These are phyloP conservation scores for Cebuella pygmaea DNA, from an alignment of 2,797 vertebrate species.

Conservation along the genomic window DNA sequence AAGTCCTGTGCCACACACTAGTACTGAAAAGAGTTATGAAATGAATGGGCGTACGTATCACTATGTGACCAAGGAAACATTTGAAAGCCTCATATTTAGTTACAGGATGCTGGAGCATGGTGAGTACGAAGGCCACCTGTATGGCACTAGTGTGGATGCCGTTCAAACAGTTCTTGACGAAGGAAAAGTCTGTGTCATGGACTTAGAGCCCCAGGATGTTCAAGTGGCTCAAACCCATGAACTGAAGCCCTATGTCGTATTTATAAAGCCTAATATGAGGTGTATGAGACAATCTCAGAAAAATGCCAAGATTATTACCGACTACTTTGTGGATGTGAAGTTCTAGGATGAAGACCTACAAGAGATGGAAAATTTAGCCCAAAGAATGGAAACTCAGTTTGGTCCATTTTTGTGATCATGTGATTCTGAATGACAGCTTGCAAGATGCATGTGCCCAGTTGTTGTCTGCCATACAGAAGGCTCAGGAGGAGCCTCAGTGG, in stretches of 20 bases:
- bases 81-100: slow-evolving; percentile 93
- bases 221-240: too few relatives aligned
- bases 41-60: slow-evolving; percentile 95
- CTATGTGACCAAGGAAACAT: slow-evolving; percentile 92
- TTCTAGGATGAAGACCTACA: slow-evolving; percentile 95
- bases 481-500: slow-evolving; percentile 96
- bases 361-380: slow-evolving; percentile 93
- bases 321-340: too few relatives aligned
- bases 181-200: slow-evolving; percentile 93
- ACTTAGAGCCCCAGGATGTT: slow-evolving; percentile 91
- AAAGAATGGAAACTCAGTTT: slow-evolving; percentile 92
- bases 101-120: slow-evolving; percentile 96
- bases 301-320: too few relatives aligned
- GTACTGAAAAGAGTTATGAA: slow-evolving; percentile 92
- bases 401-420: slow-evolving; percentile 93
- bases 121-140: slow-evolving; percentile 92
- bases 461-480: slow-evolving; percentile 87
- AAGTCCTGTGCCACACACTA: slow-evolving; percentile 85
- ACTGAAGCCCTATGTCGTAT: too few relatives aligned
- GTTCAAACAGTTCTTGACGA: slow-evolving; percentile 89
- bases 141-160: slow-evolving; percentile 93
- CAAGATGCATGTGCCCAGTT: slow-evolving; percentile 90
- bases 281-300: too few relatives aligned
- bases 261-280: too few relatives aligned
- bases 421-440: slow-evolving; percentile 93